Conservation (phyloP, 1,140 invertebrate species). For the Drosophila setifemur region DNA sequence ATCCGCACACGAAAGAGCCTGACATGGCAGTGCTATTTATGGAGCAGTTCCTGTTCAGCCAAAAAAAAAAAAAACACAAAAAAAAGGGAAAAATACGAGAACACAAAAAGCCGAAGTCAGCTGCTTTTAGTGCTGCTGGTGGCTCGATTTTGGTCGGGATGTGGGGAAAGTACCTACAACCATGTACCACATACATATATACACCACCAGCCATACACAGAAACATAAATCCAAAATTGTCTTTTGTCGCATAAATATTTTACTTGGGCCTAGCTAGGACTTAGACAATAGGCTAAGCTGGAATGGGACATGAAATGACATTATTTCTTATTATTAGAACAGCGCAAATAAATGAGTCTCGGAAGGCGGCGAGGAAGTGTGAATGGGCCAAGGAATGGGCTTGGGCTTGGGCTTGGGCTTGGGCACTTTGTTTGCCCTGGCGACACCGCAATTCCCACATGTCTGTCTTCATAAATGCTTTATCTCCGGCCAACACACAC, state of each 20-base stretch:
- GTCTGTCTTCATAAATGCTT: slow-evolving; percentile 75
- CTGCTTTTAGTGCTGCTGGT: slow-evolving; percentile 44
- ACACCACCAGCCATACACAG: slow-evolving; percentile 1
- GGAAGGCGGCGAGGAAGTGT: slow-evolving; percentile 30
- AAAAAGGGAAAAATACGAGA: slow-evolving; percentile 39
- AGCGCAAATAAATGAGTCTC: slow-evolving; percentile 70
- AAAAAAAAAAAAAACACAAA: slow-evolving; percentile 12
- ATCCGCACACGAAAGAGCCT: slow-evolving; percentile 61
- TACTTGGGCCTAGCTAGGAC: slow-evolving; percentile 39
- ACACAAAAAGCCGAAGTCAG: slow-evolving; percentile 57
- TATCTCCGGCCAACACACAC: slow-evolving; percentile 63
- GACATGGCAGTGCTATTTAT: slow-evolving; percentile 68
- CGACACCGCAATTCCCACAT: slow-evolving; percentile 61
- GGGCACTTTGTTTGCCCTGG: slow-evolving; percentile 43
- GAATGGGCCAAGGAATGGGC: background rate
- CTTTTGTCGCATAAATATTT: slow-evolving; percentile 81
- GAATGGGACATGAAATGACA: slow-evolving; percentile 57
- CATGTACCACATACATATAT: background rate
- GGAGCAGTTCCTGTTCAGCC: slow-evolving; percentile 66
- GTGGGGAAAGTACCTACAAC: background rate
- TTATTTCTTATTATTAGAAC: slow-evolving; percentile 80
- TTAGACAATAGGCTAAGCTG: slow-evolving; percentile 59
- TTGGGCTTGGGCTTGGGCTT: background rate
- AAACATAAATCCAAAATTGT: slow-evolving; percentile 78
- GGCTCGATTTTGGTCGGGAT: slow-evolving; percentile 7